Evolutionary conservation across 2,113 vertebrate species (phyloP).

Genomic region (Budorcas taxicolor): DNA sequence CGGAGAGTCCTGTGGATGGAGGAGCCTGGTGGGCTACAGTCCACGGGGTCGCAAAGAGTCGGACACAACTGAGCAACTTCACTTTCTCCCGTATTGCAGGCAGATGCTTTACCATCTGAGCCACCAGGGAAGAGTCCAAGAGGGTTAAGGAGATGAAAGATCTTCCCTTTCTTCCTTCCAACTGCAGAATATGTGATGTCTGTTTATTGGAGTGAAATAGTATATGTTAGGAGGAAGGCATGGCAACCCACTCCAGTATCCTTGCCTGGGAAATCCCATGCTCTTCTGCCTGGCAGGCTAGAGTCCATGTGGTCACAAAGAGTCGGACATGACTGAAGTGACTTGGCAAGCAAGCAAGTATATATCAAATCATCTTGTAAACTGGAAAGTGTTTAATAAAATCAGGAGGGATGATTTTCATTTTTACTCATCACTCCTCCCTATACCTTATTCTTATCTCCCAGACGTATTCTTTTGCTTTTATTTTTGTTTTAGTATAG

Average conservation of each 20-base stretch:
- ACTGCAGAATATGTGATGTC: not conserved
- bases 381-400: not conserved
- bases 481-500: not conserved
- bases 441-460: not conserved
- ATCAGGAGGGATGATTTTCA: not conserved
- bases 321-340: not conserved
- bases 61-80: no score
- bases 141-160: not conserved
- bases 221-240: not conserved
- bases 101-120: no score
- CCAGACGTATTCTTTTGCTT: not conserved
- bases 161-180: not conserved
- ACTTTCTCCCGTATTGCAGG: no score
- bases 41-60: no score
- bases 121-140: not conserved
- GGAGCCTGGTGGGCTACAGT: no score
- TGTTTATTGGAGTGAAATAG: not conserved
- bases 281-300: not conserved
- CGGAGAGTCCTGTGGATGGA: no score
- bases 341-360: not conserved
- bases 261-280: not conserved
- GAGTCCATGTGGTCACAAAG: not conserved
- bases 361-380: not conserved
- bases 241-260: not conserved
- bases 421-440: not conserved